A percentile compares a stretch with the other conserved stretches of the same genome.
Evolutionary conservation across 2,113 vertebrate species (phyloP).

Genomic region (Menura novaehollandiae): DNA sequence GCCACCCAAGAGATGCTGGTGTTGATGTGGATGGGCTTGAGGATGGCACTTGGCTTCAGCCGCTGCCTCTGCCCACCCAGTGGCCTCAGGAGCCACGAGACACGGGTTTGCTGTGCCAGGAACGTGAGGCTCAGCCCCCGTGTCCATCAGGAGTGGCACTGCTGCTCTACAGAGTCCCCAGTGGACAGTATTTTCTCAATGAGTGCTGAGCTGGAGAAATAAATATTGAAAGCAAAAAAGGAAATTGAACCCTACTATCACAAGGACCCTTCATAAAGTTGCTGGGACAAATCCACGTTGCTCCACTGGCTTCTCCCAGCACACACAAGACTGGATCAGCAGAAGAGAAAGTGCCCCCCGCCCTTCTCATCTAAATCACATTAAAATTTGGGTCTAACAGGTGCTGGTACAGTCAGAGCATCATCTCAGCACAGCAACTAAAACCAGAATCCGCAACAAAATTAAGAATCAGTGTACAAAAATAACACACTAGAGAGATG

Average conservation of each 20-base stretch:
- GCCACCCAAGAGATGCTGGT: not conserved
- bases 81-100: not conserved
- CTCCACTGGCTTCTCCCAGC: not conserved
- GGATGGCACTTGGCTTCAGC: not conserved
- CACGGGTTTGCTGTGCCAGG: not conserved
- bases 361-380: not conserved
- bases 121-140: fast-evolving
- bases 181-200: fast-evolving
- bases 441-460: not conserved
- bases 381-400: not conserved
- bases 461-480: not conserved
- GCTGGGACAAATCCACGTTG: fast-evolving
- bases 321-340: not conserved
- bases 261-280: not conserved
- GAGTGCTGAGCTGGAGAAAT: not conserved
- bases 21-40: not conserved
- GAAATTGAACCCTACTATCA: not conserved
- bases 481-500: not conserved
- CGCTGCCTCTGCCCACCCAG: not conserved
- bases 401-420: not conserved
- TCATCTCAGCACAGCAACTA: not conserved
- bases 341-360: not conserved
- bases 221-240: not conserved
- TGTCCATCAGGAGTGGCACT: not conserved
- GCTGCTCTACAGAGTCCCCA: not conserved